Base-by-base conservation (phyloP, 2,797 vertebrate species). In the Sebastes vulpes region DNA sequence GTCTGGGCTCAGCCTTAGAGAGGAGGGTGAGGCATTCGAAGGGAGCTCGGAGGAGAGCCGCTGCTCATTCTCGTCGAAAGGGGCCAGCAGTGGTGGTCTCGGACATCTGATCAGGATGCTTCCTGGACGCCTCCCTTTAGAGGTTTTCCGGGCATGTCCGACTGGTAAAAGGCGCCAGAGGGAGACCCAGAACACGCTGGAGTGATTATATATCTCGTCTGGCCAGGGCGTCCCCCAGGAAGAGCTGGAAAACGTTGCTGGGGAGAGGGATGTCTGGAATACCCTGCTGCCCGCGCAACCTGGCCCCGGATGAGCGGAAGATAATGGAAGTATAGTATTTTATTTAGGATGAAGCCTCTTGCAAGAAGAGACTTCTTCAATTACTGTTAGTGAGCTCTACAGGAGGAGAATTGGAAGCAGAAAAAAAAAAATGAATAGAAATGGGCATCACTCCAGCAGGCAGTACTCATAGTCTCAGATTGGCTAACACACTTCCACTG, bases 401-500 rank as follows among this genome's bases (percentile, higher is more conserved):
- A 64, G 25, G 67, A 12, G 25, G 25, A 72, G 52, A 57, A 66
- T 6, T 28, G 65, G 31, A 67, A 10, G 21, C 18, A 2, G 20
- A n/a, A 46, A 42, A 63, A 25, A 56, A 63, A 57, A 56, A 58
- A 58, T 28, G 42, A 58, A 16, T 0, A 48, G 5, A 72, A 73
- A 35, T 20, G 46, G 25, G 5, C 67, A 77, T 75, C 61, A 64
- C 25, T 66, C 32, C 46, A 65, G 59, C 72, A 54, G 58, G 23
- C 59, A 48, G 32, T 18, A 35, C 48, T 77, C 50, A 61, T 50
- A 52, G 52, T 31, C 63, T 75, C 52, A 83, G 68, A 84, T 71
- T 59, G 75, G 66, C 73, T 68, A 75, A 75, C 66, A 65, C 63
- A 71, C 66, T 75, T 66, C 65, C 71, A 68, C 21, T 28, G 63